Evolutionary conservation across 2,888 invertebrate species (phyloP), one percentile per base, ranked within the genome.

Genomic region (Prosapia bicincta): DNA sequence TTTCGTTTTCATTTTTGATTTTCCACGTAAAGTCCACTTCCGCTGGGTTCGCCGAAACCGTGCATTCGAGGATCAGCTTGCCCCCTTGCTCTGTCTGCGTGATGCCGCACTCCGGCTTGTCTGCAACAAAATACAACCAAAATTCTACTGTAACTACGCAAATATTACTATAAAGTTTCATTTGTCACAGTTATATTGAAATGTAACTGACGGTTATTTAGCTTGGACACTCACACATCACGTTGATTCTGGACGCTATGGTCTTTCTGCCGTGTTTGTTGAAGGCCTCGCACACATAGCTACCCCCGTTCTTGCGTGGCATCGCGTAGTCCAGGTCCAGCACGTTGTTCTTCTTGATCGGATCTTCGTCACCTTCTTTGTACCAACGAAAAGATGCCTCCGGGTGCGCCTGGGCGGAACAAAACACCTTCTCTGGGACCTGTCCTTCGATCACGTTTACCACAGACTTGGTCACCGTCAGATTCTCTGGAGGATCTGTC

Each of bases 151-250:
- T n/a, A n/a, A n/a, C n/a, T n/a, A n/a, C n/a, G n/a, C n/a, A n/a
- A n/a, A n/a, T n/a, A n/a, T n/a, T n/a, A n/a, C n/a, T n/a, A n/a
- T n/a, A n/a, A n/a, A n/a, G n/a, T n/a, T n/a, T n/a, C n/a, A n/a
- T n/a, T n/a, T n/a, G n/a, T n/a, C n/a, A n/a, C n/a, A n/a, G n/a
- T n/a, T n/a, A n/a, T n/a, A n/a, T n/a, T n/a, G 6, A 67, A 67
- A 30, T 20, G 26, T n/a, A 66, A 23, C 24, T 43, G 25, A 90
- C 10, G 24, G 25, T n/a, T n/a, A n/a, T n/a, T n/a, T n/a, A n/a
- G n/a, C n/a, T n/a, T n/a, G n/a, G n/a, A n/a, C 9, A 90, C 92
- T 93, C 86, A 96, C 96, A 96, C 86, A 92, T 90, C 65, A 97
- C 95, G 85, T 95, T 92, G 81, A 97, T 87, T 79, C 88, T 87